These are phyloP conservation scores for Sciurus carolinensis DNA, from an alignment of 2,797 vertebrate genomes.

Conservation along the genomic window DNA sequence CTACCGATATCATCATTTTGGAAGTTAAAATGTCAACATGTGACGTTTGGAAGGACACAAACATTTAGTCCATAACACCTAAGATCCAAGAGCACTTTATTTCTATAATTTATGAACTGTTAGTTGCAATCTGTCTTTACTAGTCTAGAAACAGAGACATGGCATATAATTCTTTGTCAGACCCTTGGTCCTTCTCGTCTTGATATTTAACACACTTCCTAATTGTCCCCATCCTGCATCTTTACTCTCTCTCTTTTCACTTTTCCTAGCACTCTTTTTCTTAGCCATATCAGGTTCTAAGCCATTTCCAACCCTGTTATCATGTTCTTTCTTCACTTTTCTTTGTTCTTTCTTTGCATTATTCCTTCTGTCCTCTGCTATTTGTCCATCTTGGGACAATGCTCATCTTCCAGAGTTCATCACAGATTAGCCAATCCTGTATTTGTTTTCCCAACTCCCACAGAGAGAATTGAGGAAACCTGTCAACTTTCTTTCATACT, in stretches of 20 bases:
- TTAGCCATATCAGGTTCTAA: neutral
- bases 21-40: neutral
- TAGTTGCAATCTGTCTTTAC: neutral
- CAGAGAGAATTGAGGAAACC: neutral
- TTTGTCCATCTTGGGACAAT: neutral
- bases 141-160: neutral
- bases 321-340: neutral
- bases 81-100: neutral
- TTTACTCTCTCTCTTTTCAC: neutral
- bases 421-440: neutral
- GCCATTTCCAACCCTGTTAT: neutral
- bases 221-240: neutral
- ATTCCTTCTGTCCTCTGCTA: neutral
- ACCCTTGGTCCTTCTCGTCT: neutral
- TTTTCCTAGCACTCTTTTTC: neutral
- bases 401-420: neutral
- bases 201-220: neutral
- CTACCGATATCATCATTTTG: neutral
- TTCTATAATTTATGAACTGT: neutral
- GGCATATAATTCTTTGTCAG: neutral
- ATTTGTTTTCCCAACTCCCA: neutral
- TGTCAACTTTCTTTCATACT: neutral
- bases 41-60: neutral
- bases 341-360: neutral
- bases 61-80: neutral